phyloP scores from a whole-genome alignment of 2,888 invertebrate genomes.

The Pinctada fucata region DNA sequence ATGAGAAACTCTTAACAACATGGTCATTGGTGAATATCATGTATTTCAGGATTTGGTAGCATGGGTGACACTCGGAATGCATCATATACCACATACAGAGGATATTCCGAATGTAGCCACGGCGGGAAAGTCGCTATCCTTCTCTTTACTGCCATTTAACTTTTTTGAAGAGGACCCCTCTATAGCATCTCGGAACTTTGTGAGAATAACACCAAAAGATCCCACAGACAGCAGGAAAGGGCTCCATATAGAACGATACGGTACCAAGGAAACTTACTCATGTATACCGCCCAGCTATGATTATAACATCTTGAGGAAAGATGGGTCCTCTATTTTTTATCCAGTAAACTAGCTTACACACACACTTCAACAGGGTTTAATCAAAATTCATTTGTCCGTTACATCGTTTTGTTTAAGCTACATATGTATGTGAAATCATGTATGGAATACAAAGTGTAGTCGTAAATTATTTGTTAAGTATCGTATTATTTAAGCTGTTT shows the following conservation, averaged over 20 bases:
- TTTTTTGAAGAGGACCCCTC: conserved; percentile 69
- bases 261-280: conserved; percentile 32
- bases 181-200: conserved; percentile 60
- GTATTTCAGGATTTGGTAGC: conserved; percentile 69
- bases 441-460: too few species aligned
- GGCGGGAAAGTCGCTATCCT: conserved; percentile 59
- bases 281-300: conserved; percentile 33
- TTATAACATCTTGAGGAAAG: conserved; percentile 11
- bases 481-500: too few species aligned
- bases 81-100: conserved; percentile 70
- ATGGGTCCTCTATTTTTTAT: conserved; percentile 22
- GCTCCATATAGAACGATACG: conserved; percentile 56
- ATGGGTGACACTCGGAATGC: conserved; percentile 70
- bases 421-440: too few species aligned
- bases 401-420: too few species aligned
- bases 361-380: too few species aligned
- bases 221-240: conserved; percentile 48
- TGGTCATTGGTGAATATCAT: background rate
- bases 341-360: background rate
- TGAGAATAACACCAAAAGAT: conserved; percentile 60
- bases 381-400: too few species aligned
- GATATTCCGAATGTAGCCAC: conserved; percentile 69
- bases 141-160: conserved; percentile 71
- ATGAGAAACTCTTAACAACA: too few species aligned
- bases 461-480: too few species aligned